phyloP scores from a whole-genome alignment of 2,888 invertebrate species.

The Temnothorax unifasciatus region DNA sequence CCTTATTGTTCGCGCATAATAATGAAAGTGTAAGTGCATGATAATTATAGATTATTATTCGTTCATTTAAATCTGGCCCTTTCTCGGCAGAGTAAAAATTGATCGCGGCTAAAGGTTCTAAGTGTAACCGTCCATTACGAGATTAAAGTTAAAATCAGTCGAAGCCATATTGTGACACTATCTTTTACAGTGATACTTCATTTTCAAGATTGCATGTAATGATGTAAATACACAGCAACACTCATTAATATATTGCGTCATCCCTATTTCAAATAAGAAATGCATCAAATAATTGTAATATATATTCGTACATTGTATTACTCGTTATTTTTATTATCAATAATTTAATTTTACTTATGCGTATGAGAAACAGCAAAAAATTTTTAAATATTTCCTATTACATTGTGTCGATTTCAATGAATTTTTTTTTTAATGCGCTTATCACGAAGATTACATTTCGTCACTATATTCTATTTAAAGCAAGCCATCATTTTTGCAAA shows the following conservation, averaged over 20 bases:
- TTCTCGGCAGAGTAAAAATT: constrained; percentile 82
- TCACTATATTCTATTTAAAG: constrained; percentile 17
- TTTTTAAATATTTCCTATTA: background rate
- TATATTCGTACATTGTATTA: background rate
- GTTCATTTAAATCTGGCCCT: constrained; percentile 79
- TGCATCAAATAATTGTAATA: too few relatives aligned
- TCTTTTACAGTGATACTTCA: constrained; percentile 54
- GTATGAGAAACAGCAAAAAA: background rate
- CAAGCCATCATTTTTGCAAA: background rate
- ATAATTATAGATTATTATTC: constrained; percentile 74
- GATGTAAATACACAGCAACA: constrained; percentile 31
- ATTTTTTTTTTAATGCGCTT: background rate
- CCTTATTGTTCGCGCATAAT: constrained; percentile 69
- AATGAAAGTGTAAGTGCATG: constrained; percentile 73
- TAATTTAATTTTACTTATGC: background rate
- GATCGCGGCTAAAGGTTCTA: constrained; percentile 71
- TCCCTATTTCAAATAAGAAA: background rate
- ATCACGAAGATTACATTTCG: background rate
- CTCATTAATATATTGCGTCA: background rate
- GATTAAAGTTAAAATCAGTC: constrained; percentile 81
- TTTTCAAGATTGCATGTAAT: constrained; percentile 70
- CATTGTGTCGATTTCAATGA: background rate
- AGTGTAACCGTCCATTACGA: constrained; percentile 72
- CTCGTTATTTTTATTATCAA: background rate
- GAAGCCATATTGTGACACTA: constrained; percentile 80